Evolutionary conservation across 2,888 invertebrate genomes (phyloP).

Genomic region (Drosophila subquinaria): DNA sequence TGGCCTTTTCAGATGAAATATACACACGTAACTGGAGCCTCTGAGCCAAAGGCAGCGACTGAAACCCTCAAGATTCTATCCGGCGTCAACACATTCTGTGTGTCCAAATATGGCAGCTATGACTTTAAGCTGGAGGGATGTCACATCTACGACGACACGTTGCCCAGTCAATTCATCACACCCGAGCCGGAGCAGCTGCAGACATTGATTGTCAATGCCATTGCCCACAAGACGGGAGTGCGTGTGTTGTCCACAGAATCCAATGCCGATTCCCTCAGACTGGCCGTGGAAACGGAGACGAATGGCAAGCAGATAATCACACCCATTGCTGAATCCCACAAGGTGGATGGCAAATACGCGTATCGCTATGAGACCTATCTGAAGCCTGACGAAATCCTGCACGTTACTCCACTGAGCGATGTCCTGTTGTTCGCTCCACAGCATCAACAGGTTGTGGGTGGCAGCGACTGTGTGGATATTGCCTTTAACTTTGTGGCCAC

Average conservation of each 20-base stretch:
- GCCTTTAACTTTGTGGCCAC: constrained; percentile 88
- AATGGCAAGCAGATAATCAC: constrained; percentile 75
- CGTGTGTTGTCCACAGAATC: constrained; percentile 86
- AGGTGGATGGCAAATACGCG: constrained; percentile 85
- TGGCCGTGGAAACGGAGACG: constrained; percentile 74
- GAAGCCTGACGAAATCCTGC: constrained; percentile 85
- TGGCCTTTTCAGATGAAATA: constrained; percentile 74
- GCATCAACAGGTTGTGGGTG: constrained; percentile 88
- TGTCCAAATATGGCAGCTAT: constrained; percentile 90
- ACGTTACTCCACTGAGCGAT: constrained; percentile 89
- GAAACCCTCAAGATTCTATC: constrained; percentile 86
- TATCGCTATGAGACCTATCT: constrained; percentile 84
- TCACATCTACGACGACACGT: constrained; percentile 89
- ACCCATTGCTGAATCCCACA: constrained; percentile 84
- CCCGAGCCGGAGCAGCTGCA: constrained; percentile 80
- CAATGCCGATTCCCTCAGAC: constrained; percentile 74
- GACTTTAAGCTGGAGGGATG: constrained; percentile 92
- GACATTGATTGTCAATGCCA: constrained; percentile 86
- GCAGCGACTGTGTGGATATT: constrained; percentile 89
- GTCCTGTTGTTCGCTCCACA: constrained; percentile 90
- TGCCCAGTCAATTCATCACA: constrained; percentile 85
- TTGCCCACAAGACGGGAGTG: constrained; percentile 87
- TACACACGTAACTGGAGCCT: constrained; percentile 53
- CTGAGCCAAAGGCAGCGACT: constrained; percentile 49
- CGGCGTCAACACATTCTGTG: constrained; percentile 91